phyloP scores from a whole-genome alignment of 2,888 invertebrate species.

The Tuberolachnus salignus region DNA sequence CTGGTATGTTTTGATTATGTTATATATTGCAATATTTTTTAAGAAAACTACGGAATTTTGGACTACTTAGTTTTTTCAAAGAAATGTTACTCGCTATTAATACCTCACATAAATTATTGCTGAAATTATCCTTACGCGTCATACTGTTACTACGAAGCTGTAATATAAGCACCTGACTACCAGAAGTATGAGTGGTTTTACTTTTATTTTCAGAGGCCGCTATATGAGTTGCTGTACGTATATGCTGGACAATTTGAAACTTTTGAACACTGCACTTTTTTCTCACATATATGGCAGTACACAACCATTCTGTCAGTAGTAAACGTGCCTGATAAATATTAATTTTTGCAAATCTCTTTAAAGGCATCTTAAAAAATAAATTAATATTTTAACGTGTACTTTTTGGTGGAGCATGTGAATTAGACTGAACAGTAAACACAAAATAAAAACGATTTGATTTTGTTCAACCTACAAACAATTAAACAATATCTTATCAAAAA shows the following conservation, averaged over 20 bases:
- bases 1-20: no score
- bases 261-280: no score
- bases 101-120: no score
- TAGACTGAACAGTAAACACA: not conserved
- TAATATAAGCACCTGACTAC: not conserved
- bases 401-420: not conserved
- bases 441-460: constrained; percentile 7
- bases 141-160: constrained; percentile 1
- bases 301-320: no score
- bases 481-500: constrained; percentile 19
- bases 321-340: no score
- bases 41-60: no score
- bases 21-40: no score
- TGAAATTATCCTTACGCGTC: not conserved
- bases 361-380: constrained; percentile 6
- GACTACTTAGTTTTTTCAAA: no score
- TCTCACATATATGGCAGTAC: no score
- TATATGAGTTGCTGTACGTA: not conserved
- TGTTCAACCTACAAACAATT: constrained; percentile 7
- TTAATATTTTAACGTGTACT: constrained; percentile 4
- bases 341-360: no score
- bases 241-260: no score
- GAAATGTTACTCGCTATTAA: no score
- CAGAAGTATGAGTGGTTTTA: not conserved
- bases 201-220: not conserved